Conservation (phyloP, 2,113 vertebrate species). For the Rhizomys pruinosus region DNA sequence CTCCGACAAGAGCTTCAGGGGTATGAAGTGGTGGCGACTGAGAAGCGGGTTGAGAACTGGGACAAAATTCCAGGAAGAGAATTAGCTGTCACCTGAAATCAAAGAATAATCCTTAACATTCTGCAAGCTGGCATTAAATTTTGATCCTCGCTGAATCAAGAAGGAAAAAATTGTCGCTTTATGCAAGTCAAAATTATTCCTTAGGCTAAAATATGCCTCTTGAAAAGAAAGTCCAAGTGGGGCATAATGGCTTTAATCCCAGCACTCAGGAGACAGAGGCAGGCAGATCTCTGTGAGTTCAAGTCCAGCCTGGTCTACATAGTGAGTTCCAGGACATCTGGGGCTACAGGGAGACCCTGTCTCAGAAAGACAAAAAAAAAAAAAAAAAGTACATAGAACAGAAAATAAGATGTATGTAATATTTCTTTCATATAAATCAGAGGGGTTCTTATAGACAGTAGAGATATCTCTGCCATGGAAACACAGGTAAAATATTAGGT, state of each 20-base stretch:
- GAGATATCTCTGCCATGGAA: constrained; percentile 69
- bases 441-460: constrained; percentile 49
- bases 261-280: no score
- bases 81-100: constrained; percentile 83
- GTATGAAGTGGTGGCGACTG: constrained; percentile 93
- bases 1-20: constrained; percentile 96
- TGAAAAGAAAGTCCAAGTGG: no score
- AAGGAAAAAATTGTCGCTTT: constrained; percentile 70
- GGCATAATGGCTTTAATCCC: no score
- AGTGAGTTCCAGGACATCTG: no score
- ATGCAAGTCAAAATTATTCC: constrained; percentile 52
- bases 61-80: constrained; percentile 94
- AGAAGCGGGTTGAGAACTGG: constrained; percentile 95
- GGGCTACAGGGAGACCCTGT: no score
- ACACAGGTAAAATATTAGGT: constrained; percentile 39
- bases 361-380: no score
- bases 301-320: no score
- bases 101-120: no score
- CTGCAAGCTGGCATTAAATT: constrained; percentile 77
- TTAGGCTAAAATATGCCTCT: constrained; percentile 73
- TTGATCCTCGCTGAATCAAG: constrained; percentile 55
- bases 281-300: no score
- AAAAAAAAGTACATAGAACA: constrained; percentile 67
- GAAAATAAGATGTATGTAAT: constrained; percentile 63
- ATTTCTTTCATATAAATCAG: constrained; percentile 66